Evolutionary conservation across 2,113 vertebrate species (phyloP).

Genomic region (Odontesthes bonariensis): DNA sequence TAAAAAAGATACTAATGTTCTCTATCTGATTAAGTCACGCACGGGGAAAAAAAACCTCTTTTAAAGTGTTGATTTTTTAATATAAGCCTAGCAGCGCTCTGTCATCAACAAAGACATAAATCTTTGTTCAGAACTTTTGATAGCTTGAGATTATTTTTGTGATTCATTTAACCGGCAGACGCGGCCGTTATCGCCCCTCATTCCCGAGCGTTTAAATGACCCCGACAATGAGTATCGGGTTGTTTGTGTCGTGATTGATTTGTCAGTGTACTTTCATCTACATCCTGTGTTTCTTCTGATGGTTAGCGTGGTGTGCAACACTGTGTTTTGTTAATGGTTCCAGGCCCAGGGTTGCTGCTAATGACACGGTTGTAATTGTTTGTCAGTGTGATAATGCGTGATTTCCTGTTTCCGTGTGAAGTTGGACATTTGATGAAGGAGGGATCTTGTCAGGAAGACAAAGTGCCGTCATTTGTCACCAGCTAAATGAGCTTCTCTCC

Average conservation of each 20-base stretch:
- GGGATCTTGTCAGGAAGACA: conserved; percentile 93
- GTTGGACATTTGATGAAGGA: conserved; percentile 95
- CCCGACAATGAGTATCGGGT: conserved; percentile 49
- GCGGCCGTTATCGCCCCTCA: conserved; percentile 11
- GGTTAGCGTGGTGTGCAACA: conserved; percentile 63
- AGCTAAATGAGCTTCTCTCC: conserved; percentile 92
- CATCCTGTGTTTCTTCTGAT: conserved; percentile 68
- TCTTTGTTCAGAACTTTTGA: conserved; percentile 58
- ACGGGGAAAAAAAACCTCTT: conserved; percentile 66
- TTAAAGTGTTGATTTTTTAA: conserved; percentile 79
- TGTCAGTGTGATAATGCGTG: conserved; percentile 91
- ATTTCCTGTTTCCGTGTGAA: conserved; percentile 94
- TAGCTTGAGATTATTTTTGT: conserved; percentile 49
- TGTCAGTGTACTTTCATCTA: conserved; percentile 54
- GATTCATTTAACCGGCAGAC: conserved; percentile 52
- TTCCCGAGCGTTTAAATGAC: conserved; percentile 30
- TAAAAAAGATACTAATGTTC: conserved; percentile 80
- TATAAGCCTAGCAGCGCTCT: conserved; percentile 63
- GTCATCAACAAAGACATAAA: conserved; percentile 53
- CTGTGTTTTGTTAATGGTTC: conserved; percentile 69
- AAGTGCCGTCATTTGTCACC: conserved; percentile 93
- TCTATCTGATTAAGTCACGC: conserved; percentile 78
- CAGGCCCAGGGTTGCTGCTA: conserved; percentile 87
- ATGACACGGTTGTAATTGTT: conserved; percentile 97
- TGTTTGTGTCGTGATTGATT: conserved; percentile 70